Base-by-base conservation (phyloP, 2,797 vertebrate species). In the Mastacembelus armatus region DNA sequence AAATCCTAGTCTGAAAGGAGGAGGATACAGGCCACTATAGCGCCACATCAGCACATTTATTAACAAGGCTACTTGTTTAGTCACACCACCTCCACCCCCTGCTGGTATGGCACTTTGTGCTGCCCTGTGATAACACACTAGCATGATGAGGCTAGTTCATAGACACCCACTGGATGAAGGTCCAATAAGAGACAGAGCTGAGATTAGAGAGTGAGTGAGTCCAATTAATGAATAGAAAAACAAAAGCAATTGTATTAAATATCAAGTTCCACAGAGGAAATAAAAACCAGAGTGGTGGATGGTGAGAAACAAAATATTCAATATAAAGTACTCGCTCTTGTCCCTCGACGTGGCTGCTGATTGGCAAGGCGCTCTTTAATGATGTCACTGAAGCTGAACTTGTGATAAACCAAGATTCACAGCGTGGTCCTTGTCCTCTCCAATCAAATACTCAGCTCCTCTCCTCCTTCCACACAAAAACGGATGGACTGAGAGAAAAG, bases 11-110 rank as follows among this genome's bases (percentile, higher is more conserved):
- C 96, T 95, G 95, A 96, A 96, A 85, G 94, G 96, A 92, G 92
- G 95, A 95, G 95, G 94, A 95, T 95, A 95, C 77, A 95, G 93
- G 92, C 94, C 95, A 80, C 94, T 94, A 91, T 94, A 95, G 93
- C 91, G 94, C 94, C 92, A 93, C 86, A 92, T 94, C 87, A 92
- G 92, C 93, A 94, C 93, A 83, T 91, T 93, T 92, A 92, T 90
- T 84, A 91, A 89, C 79, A 81, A 82, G 82, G 80, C 62, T 86
- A 85, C 81, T 81, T 71, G 82, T 86, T 88, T 85, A 71, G 81
- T 83, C 82, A 84, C 73, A 66, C 70, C 77, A 80, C 68, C 74
- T 65, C 75, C 79, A 60, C 65, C 57, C 66, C 71, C 65, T 60
- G 62, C 39, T 62, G 70, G 45, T 66, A 68, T 52, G 77, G 74